Evolutionary conservation across 2,888 invertebrate genomes (phyloP).

Genomic region (Pinctada fucata): DNA sequence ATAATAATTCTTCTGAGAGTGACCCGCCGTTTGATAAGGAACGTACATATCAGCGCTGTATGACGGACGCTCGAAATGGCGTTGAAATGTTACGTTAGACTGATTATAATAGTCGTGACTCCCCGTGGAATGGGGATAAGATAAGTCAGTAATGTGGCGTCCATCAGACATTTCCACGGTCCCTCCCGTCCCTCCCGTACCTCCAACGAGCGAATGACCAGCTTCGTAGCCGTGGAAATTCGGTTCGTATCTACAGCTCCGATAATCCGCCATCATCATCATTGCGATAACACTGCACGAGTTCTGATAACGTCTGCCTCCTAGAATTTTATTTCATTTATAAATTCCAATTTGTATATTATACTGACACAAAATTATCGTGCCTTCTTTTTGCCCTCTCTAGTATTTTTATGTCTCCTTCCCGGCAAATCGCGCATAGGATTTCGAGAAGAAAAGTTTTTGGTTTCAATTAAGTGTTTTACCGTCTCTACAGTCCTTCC

Average conservation of each 20-base stretch:
- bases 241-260: slow-evolving; percentile 73
- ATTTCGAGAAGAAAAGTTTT: neutral
- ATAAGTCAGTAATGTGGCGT: slow-evolving; percentile 68
- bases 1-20: slow-evolving; percentile 30
- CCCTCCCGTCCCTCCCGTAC: slow-evolving; percentile 19
- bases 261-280: slow-evolving; percentile 72
- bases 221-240: slow-evolving; percentile 45
- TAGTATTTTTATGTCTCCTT: too few species aligned
- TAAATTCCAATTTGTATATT: slow-evolving; percentile 4
- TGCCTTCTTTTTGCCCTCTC: neutral
- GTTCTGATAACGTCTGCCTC: slow-evolving; percentile 25
- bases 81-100: slow-evolving; percentile 38
- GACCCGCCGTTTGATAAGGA: slow-evolving; percentile 30
- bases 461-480: neutral
- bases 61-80: slow-evolving; percentile 37
- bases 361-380: slow-evolving; percentile 3
- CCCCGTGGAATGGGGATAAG: slow-evolving; percentile 59
- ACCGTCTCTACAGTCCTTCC: neutral
- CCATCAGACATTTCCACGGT: slow-evolving; percentile 63
- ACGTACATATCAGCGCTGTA: slow-evolving; percentile 34
- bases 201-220: slow-evolving; percentile 43
- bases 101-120: slow-evolving; percentile 36
- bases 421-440: too few species aligned
- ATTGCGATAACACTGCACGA: slow-evolving; percentile 27
- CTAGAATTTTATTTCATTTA: neutral